Base-by-base conservation (phyloP, 2,113 vertebrate species). In the Stigmatopora nigra region DNA sequence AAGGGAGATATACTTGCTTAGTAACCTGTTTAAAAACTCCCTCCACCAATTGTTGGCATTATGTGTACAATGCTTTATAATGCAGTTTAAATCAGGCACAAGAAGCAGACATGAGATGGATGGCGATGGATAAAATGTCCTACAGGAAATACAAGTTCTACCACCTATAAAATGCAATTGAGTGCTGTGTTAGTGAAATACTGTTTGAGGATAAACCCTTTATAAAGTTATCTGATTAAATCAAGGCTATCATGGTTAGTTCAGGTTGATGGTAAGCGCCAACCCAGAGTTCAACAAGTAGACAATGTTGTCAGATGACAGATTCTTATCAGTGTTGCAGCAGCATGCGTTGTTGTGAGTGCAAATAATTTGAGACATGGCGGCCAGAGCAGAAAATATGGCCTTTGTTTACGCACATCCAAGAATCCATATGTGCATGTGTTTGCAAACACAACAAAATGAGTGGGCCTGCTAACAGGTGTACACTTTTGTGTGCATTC, bases 291-390 rank as follows among this genome's bases (percentile, higher is more conserved):
- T 55, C 6, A 12, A 66, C 76, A 75, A 68, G 72, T 72, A 67
- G 59, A 66, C 59, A 45, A 45, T 22, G 14, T 14, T 10, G 64
- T 69, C 52, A 17, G 47, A 61, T 55, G 61, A 70, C 76, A 77
- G 82, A 76, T 86, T 61, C 61, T 83, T 81, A 88, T 84, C 77
- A 66, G 76, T 67, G 22, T 1, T n/a, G 55, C 52, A 46, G 68
- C 65, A 38, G 62, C 22, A 19, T 44, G 45, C 70, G 73, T 19
- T 84, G 82, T 82, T 87, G 68, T 73, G 44, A 78, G 67, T 72
- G 75, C 78, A 87, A 86, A 86, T 77, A 85, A 49, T 58, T 17
- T 13, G 65, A 79, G 70, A 47, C 15, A 64, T 41, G 64, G 67
- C 49, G 46, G 61, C 63, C 46, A 36, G 51, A 55, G 6, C 61